Evolutionary conservation across 1,140 invertebrate species (phyloP).

Genomic region (Drosophila micromelanica): DNA sequence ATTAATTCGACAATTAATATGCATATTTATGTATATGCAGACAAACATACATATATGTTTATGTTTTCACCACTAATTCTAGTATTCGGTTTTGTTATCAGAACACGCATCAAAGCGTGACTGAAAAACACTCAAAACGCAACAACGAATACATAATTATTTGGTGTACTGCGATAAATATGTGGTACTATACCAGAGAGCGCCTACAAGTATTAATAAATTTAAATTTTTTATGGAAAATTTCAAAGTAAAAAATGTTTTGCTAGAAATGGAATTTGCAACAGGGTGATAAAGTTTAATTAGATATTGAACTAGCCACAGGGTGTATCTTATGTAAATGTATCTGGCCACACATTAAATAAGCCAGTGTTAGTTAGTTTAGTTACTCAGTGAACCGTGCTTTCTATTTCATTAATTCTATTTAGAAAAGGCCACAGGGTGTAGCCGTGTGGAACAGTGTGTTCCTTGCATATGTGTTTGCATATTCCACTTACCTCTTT

Average conservation of each 20-base stretch:
- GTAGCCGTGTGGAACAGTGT: neutral
- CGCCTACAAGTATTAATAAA: neutral
- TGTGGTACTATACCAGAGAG: neutral
- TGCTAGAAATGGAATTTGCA: too few species aligned
- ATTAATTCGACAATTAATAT: conserved; percentile 14
- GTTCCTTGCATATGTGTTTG: neutral
- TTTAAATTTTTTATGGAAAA: too few species aligned
- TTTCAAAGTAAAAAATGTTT: neutral
- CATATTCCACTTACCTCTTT: conserved; percentile 57
- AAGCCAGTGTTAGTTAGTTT: neutral
- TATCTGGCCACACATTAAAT: neutral
- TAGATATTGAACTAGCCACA: neutral
- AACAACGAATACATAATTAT: conserved; percentile 25
- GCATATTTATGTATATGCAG: conserved; percentile 4
- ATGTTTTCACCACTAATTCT: conserved; percentile 18
- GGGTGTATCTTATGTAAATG: neutral
- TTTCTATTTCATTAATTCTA: too few species aligned
- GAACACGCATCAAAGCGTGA: conserved; percentile 37
- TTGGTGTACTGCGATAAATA: neutral
- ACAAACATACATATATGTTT: neutral
- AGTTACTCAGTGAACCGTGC: too few species aligned
- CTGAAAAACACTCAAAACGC: conserved; percentile 4
- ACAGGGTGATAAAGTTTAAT: too few species aligned
- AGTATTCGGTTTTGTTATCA: conserved; percentile 10
- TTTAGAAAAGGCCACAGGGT: neutral